These are phyloP conservation scores for Vanessa atalanta DNA, from an alignment of 1,140 invertebrate genomes.

Conservation along the genomic window DNA sequence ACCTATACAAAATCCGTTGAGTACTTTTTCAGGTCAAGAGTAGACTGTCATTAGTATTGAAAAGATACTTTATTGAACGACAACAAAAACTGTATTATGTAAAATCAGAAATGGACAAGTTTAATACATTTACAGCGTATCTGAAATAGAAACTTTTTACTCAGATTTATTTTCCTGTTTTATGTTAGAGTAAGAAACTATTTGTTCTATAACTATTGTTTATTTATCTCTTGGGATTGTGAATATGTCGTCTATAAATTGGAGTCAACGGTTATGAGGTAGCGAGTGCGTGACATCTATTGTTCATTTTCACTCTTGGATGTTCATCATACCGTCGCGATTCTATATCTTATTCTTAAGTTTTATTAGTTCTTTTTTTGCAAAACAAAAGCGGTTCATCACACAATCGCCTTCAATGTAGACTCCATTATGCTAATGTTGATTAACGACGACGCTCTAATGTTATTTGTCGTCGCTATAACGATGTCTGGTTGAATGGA, in stretches of 20 bases:
- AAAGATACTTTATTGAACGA: constrained; percentile 15
- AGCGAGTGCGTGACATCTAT: constrained; percentile 62
- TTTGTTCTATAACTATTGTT: constrained; percentile 23
- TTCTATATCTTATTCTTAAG: constrained; percentile 43
- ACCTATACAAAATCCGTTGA: constrained; percentile 18
- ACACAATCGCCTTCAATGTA: constrained; percentile 8
- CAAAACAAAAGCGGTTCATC: constrained; percentile 33
- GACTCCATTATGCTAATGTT: constrained; percentile 33
- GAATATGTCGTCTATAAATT: constrained; percentile 61
- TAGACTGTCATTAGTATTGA: constrained; percentile 17
- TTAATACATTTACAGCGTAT: not conserved
- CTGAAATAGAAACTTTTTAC: constrained; percentile 4
- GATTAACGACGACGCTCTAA: constrained; percentile 26
- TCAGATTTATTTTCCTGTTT: not conserved
- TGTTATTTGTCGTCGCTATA: constrained; percentile 24
- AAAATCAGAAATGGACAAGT: not conserved
- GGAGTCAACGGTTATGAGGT: constrained; percentile 64
- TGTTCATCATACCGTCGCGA: constrained; percentile 51
- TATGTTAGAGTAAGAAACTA: not conserved
- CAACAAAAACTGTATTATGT: not conserved
- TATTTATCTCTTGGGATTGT: constrained; percentile 41
- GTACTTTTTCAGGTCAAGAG: constrained; percentile 17
- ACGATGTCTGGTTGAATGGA: constrained; percentile 20
- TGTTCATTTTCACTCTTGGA: constrained; percentile 42
- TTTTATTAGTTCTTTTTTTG: constrained; percentile 40